These are phyloP conservation scores for Ophthalmolycus amberensis DNA, from an alignment of 2,113 vertebrate species.

Conservation along the genomic window DNA sequence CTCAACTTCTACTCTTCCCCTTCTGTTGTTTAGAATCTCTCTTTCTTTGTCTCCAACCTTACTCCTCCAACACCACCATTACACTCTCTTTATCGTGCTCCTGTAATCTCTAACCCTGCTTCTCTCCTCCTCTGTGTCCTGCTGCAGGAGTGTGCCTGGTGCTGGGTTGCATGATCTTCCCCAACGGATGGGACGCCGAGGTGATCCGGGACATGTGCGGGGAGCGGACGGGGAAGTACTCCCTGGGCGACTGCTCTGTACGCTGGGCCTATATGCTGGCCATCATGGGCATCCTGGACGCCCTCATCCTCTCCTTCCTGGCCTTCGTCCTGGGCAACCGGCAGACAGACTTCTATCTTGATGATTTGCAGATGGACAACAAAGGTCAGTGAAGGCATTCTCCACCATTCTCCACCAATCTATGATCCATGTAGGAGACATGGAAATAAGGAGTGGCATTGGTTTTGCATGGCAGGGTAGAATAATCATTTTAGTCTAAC, in stretches of 20 bases:
- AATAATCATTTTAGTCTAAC: neutral
- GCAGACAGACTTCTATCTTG: constrained; percentile 95
- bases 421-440: neutral
- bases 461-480: neutral
- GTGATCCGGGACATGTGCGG: constrained; percentile 97
- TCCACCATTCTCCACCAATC: neutral
- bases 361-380: constrained; percentile 94
- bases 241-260: constrained; percentile 93
- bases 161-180: constrained; percentile 98
- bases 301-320: constrained; percentile 96
- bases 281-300: constrained; percentile 96
- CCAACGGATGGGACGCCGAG: constrained; percentile 96
- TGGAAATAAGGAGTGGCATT: neutral
- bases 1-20: no score
- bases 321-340: constrained; percentile 97
- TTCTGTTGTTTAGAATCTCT: no score
- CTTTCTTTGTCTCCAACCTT: neutral
- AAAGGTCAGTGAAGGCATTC: constrained; percentile 85
- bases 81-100: neutral
- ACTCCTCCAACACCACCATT: neutral
- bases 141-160: constrained; percentile 93
- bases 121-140: constrained; percentile 42
- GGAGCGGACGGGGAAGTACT: constrained; percentile 95
- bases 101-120: neutral
- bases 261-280: constrained; percentile 98